Conservation (phyloP, 2,113 vertebrate species). For the Onychostruthus taczanowskii region DNA sequence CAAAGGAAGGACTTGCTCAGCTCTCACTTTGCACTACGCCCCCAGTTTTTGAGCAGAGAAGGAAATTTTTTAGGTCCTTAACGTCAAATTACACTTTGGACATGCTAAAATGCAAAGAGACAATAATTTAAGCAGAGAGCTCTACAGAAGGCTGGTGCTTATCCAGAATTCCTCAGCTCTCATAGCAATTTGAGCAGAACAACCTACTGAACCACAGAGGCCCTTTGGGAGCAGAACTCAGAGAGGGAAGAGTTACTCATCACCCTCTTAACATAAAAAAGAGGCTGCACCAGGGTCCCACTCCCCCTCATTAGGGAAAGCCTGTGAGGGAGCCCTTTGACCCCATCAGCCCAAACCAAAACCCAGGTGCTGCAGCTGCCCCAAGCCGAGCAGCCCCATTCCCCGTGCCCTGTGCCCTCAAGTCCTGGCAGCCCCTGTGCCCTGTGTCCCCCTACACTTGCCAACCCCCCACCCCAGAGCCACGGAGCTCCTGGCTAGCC, state of each 20-base stretch:
- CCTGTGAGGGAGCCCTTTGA: fast-evolving
- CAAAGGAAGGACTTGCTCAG: not conserved
- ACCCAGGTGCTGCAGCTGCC: not conserved
- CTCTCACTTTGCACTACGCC: not conserved
- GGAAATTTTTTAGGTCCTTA: not conserved
- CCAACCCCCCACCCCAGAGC: not conserved
- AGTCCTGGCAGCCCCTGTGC: not conserved
- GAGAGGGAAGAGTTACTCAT: not conserved
- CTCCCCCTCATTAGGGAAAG: fast-evolving
- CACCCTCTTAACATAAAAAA: not conserved
- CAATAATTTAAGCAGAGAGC: not conserved
- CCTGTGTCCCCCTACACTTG: not conserved
- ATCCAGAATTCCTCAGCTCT: not conserved
- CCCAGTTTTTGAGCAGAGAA: not conserved
- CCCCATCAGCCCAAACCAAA: not conserved
- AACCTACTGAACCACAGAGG: not conserved
- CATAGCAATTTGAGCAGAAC: fast-evolving
- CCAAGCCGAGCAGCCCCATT: not conserved
- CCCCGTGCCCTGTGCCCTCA: not conserved
- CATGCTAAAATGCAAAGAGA: fast-evolving
- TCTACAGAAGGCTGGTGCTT: not conserved
- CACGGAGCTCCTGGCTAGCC: not conserved
- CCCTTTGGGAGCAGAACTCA: not conserved
- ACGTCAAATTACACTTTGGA: not conserved
- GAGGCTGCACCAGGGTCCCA: not conserved